phyloP scores from a whole-genome alignment of 2,113 vertebrate species.

The Trematomus loennbergii region DNA sequence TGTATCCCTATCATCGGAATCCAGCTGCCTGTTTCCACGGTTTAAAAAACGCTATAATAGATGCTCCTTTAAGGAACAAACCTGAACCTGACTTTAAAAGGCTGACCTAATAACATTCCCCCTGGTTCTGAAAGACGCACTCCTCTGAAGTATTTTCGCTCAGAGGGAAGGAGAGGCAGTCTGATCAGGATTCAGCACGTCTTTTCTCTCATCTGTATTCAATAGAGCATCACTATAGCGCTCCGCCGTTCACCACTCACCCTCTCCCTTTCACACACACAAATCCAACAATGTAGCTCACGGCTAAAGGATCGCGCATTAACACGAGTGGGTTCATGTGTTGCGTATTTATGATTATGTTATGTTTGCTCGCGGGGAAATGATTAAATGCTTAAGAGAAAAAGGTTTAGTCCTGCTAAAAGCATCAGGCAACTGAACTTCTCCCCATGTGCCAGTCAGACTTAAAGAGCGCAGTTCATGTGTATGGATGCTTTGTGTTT shows the following conservation, averaged over 20 bases:
- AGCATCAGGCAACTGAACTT: not conserved
- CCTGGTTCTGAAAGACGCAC: constrained; percentile 48
- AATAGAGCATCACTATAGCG: constrained; percentile 49
- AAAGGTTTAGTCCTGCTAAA: not conserved
- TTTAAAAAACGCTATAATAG: not conserved
- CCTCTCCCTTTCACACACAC: constrained; percentile 43
- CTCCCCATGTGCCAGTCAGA: not conserved
- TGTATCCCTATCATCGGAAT: constrained; percentile 9
- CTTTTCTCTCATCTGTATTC: constrained; percentile 77
- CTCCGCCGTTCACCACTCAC: constrained; percentile 73
- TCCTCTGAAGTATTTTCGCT: constrained; percentile 58
- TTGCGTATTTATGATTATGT: constrained; percentile 1
- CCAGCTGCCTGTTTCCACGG: constrained; percentile 14
- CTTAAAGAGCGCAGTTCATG: not conserved
- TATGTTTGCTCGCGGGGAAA: constrained; percentile 9
- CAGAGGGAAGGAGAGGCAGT: constrained; percentile 40
- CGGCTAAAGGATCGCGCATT: constrained; percentile 2
- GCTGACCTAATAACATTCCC: constrained; percentile 41
- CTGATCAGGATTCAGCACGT: constrained; percentile 69
- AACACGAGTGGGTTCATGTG: not conserved
- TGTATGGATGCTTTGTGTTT: not conserved
- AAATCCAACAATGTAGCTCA: constrained; percentile 41
- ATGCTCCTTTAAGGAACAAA: constrained; percentile 22
- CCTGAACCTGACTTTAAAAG: constrained; percentile 51
- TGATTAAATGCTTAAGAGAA: constrained; percentile 19